A percentile compares a stretch with the other conserved stretches of the same genome.
Conservation (phyloP, 2,888 invertebrate genomes). For the Ophion costatus region DNA sequence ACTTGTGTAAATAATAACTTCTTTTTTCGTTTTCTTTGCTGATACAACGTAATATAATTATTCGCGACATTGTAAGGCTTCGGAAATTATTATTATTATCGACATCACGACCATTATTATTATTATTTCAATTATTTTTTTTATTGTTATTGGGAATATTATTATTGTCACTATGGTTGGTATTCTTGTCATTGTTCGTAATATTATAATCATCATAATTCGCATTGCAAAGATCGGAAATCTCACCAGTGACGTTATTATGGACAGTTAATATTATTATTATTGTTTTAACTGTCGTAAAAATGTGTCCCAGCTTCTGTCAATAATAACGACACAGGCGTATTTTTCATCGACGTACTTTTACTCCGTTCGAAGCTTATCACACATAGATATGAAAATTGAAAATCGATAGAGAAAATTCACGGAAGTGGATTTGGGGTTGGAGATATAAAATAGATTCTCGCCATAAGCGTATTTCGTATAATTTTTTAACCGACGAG, state of each 20-base stretch:
- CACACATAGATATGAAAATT: slow-evolving; percentile 20
- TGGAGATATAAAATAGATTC: not conserved
- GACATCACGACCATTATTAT: too few relatives aligned
- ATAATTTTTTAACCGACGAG: not conserved
- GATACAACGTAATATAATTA: not conserved
- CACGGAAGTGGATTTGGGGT: not conserved
- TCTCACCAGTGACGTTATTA: too few relatives aligned
- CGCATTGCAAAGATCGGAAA: too few relatives aligned
- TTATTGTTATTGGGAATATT: too few relatives aligned
- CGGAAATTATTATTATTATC: too few relatives aligned
- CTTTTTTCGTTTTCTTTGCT: not conserved
- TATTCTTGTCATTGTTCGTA: too few relatives aligned
- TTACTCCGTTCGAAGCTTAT: not conserved
- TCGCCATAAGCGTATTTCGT: not conserved
- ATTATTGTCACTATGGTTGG: too few relatives aligned
- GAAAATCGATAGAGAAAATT: slow-evolving; percentile 1
- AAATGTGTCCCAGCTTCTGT: too few relatives aligned
- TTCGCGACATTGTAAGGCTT: not conserved
- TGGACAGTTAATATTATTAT: not conserved
- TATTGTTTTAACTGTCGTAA: not conserved
- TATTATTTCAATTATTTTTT: too few relatives aligned
- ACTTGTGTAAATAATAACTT: too few relatives aligned
- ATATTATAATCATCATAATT: too few relatives aligned
- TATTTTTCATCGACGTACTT: slow-evolving; percentile 42
- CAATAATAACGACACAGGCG: not conserved